Percentiles rank a stretch among this genome's conserved stretches.
Evolutionary conservation across 2,888 invertebrate genomes (phyloP).

Genomic region (Acanthosepion esculentum): DNA sequence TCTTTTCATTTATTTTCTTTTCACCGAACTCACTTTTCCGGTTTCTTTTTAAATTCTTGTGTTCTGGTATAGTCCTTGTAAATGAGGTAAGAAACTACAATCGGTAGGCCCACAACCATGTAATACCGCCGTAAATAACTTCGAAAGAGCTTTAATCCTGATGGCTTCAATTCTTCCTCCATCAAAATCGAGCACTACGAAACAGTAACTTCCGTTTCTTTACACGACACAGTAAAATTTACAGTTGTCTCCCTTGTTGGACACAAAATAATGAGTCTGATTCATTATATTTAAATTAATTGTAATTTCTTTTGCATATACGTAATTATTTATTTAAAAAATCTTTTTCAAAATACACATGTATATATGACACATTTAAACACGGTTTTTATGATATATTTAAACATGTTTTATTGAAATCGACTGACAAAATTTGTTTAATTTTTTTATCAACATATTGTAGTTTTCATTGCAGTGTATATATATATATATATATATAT

Average conservation of each 20-base stretch:
- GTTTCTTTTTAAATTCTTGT: slow-evolving; percentile 51
- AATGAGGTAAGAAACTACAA: slow-evolving; percentile 49
- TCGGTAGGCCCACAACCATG: slow-evolving; percentile 51
- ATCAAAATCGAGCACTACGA: background rate
- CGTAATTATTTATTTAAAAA: too few relatives aligned
- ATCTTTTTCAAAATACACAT: too few relatives aligned
- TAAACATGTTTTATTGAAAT: too few relatives aligned
- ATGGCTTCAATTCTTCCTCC: background rate
- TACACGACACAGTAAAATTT: background rate
- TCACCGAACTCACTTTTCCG: background rate
- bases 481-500: too few relatives aligned
- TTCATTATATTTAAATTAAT: too few relatives aligned
- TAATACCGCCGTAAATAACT: slow-evolving; percentile 50
- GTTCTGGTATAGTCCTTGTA: slow-evolving; percentile 52
- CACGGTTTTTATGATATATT: too few relatives aligned
- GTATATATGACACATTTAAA: too few relatives aligned
- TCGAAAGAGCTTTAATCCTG: background rate
- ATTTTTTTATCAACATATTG: too few relatives aligned
- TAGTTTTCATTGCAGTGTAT: too few relatives aligned
- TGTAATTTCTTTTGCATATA: too few relatives aligned
- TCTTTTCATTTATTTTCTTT: background rate
- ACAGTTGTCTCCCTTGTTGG: background rate
- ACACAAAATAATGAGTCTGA: too few relatives aligned
- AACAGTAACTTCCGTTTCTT: background rate
- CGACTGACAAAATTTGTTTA: too few relatives aligned